Conservation (phyloP, 2,113 vertebrate species). For the Glaucomys volans region DNA sequence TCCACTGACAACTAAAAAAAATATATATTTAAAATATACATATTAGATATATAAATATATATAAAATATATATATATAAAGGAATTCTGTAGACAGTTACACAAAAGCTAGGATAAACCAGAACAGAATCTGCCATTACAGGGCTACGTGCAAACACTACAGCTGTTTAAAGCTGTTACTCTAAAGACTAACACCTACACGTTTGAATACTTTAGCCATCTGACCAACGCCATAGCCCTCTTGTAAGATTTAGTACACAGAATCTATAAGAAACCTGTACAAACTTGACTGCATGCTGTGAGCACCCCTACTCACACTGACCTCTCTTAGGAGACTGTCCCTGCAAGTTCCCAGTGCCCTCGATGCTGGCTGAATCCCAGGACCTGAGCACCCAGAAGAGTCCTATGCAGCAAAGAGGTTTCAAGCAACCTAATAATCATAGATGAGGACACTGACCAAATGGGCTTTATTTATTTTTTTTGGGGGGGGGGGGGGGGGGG, state of each 20-base stretch:
- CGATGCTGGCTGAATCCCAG: too few relatives aligned
- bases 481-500: too few relatives aligned
- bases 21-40: too few relatives aligned
- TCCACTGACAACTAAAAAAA: too few relatives aligned
- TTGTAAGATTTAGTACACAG: background rate
- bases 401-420: background rate
- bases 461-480: too few relatives aligned
- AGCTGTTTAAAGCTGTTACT: background rate
- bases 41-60: too few relatives aligned
- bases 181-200: background rate
- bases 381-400: background rate
- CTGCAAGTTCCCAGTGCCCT: too few relatives aligned
- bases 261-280: background rate
- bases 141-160: too few relatives aligned
- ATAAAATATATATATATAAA: too few relatives aligned
- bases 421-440: background rate
- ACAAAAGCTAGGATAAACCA: background rate
- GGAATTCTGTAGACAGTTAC: background rate
- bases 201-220: background rate
- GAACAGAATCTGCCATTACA: rapidly evolving
- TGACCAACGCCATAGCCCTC: background rate
- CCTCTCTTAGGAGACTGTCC: background rate
- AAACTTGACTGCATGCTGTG: background rate
- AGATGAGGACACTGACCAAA: background rate
- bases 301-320: background rate